Conservation (phyloP, 2,888 invertebrate genomes). For the Adineta ricciae region DNA sequence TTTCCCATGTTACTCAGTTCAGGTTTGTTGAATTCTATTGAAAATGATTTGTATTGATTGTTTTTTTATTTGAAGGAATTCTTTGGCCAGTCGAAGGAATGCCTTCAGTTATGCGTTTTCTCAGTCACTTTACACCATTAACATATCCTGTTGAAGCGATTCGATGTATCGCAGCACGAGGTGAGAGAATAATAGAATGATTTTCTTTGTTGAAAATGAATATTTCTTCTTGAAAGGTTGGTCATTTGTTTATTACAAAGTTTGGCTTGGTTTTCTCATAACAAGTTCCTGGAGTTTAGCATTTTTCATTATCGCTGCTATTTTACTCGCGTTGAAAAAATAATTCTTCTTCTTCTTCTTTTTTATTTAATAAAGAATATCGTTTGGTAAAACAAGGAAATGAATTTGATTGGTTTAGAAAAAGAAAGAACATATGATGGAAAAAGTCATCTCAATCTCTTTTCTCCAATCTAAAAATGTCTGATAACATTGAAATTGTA, state of each 20-base stretch:
- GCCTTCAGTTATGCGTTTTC: conserved; percentile 68
- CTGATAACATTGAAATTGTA: not conserved
- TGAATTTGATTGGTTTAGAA: not conserved
- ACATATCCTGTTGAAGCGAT: conserved; percentile 69
- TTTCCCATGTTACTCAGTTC: conserved; percentile 76
- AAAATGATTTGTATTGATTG: not conserved
- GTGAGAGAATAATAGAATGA: not conserved
- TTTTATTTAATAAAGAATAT: not conserved
- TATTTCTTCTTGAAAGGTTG: conserved; percentile 24
- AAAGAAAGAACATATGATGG: not conserved
- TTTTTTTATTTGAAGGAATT: conserved; percentile 59
- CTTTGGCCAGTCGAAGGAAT: conserved; percentile 94
- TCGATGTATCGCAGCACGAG: conserved; percentile 56
- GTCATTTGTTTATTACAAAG: conserved; percentile 24
- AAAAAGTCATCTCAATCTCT: not conserved
- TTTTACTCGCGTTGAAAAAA: conserved; percentile 19
- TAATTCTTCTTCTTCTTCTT: not conserved
- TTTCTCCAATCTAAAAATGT: not conserved
- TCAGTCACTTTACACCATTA: conserved; percentile 65
- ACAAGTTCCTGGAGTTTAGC: conserved; percentile 23
- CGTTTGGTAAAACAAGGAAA: not conserved
- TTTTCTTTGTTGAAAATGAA: not conserved
- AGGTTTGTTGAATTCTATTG: conserved; percentile 55
- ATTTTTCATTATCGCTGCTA: conserved; percentile 29
- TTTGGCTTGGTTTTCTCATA: conserved; percentile 33